Evolutionary conservation across 2,888 invertebrate species (phyloP).

Genomic region (Agrochola litura): DNA sequence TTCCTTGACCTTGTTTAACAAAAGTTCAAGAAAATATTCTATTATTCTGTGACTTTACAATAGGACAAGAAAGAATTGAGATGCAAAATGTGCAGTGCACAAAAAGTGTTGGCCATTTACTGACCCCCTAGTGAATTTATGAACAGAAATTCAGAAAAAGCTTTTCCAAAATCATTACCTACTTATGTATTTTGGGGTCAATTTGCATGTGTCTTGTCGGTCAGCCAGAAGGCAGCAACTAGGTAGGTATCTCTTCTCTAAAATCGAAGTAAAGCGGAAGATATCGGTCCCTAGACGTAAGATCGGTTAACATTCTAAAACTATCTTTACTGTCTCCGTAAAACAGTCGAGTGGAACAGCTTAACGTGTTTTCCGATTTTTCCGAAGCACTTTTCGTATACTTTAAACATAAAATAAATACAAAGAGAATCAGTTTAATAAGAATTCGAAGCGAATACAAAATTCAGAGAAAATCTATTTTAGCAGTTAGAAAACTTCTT

Average conservation of each 20-base stretch:
- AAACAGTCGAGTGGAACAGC: constrained; percentile 20
- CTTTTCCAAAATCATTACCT: background rate
- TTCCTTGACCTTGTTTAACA: constrained; percentile 21
- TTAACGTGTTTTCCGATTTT: constrained; percentile 38
- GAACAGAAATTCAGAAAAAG: background rate
- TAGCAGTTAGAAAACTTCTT: too few relatives aligned
- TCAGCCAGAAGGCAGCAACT: background rate
- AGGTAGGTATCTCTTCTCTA: background rate
- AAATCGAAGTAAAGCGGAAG: constrained; percentile 10
- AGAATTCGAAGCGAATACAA: background rate
- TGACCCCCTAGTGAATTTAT: background rate
- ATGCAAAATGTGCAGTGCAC: background rate
- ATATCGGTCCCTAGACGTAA: background rate
- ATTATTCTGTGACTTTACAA: constrained; percentile 4
- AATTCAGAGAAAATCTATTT: background rate
- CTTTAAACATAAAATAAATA: constrained; percentile 9
- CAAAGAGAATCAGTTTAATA: background rate
- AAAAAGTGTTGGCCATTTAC: background rate
- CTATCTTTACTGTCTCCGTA: constrained; percentile 31
- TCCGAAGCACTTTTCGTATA: constrained; percentile 25
- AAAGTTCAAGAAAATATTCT: background rate
- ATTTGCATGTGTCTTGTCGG: background rate
- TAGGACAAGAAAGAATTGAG: background rate
- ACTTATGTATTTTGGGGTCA: background rate
- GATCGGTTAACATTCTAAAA: constrained; percentile 30